Percentiles rank a stretch among this genome's conserved stretches.
Evolutionary conservation across 2,797 vertebrate species (phyloP).

Genomic region (Macropus fuliginosus): DNA sequence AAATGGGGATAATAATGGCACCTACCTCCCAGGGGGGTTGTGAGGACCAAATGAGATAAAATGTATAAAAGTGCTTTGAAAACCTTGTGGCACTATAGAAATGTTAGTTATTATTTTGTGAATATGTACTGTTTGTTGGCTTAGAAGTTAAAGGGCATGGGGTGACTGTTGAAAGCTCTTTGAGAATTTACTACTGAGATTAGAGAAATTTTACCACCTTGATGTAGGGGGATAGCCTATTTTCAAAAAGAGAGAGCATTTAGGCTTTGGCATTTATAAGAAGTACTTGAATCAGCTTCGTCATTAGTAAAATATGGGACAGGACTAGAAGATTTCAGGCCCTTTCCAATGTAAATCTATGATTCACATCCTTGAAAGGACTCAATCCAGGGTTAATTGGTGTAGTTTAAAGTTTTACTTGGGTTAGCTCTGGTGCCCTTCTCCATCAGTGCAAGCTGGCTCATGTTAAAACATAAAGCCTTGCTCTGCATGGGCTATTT

Average conservation of each 20-base stretch:
- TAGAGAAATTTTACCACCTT: not conserved
- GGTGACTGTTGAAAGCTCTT: not conserved
- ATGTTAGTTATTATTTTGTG: not conserved
- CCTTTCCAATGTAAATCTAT: not conserved
- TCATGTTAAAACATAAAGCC: not conserved
- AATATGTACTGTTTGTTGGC: not conserved
- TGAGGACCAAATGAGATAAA: not conserved
- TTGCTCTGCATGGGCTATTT: not conserved
- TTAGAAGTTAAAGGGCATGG: not conserved
- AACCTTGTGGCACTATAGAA: not conserved
- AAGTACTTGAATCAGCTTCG: not conserved
- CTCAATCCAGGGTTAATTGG: not conserved
- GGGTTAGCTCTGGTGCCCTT: not conserved
- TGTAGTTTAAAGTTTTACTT: not conserved
- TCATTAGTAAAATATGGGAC: not conserved
- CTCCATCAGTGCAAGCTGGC: not conserved
- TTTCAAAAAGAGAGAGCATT: not conserved
- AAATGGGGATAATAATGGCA: not conserved
- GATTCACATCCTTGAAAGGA: not conserved
- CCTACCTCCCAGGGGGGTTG: not conserved
- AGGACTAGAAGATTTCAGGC: not conserved
- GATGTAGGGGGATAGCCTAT: not conserved
- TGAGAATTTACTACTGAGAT: not conserved
- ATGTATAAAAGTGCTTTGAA: not conserved
- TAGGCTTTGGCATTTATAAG: not conserved